Evolutionary conservation across 1,140 invertebrate species (phyloP).

Genomic region (Drosophila paulistorum): DNA sequence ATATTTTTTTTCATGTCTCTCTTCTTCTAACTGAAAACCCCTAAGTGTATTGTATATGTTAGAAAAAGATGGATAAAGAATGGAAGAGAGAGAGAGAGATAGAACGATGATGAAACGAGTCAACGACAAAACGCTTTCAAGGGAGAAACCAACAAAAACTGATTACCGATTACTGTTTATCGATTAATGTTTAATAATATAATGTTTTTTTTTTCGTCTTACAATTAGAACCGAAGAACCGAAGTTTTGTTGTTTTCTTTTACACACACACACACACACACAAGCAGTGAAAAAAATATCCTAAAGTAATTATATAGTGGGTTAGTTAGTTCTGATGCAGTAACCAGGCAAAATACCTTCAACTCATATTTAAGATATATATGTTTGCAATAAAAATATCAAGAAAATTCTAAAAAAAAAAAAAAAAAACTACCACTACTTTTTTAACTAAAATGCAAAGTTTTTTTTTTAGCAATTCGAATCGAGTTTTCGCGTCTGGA

Average conservation of each 20-base stretch:
- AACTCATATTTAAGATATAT: constrained; percentile 77
- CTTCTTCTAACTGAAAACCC: constrained; percentile 35
- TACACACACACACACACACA: constrained; percentile 27
- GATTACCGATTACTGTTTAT: constrained; percentile 31
- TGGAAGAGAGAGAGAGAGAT: background rate
- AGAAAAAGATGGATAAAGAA: constrained; percentile 4
- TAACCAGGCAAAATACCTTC: constrained; percentile 74
- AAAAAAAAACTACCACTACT: constrained; percentile 3
- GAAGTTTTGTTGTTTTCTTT: constrained; percentile 51
- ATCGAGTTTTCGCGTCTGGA: too few relatives aligned
- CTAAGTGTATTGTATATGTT: constrained; percentile 46
- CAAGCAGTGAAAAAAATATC: constrained; percentile 41
- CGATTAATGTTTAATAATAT: constrained; percentile 34
- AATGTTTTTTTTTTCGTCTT: constrained; percentile 33
- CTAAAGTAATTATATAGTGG: constrained; percentile 69
- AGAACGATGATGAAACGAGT: constrained; percentile 47
- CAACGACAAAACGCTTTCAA: constrained; percentile 62
- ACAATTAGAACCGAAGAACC: constrained; percentile 13
- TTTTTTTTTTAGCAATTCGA: too few relatives aligned
- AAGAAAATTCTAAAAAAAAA: constrained; percentile 54
- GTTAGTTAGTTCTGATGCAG: constrained; percentile 69
- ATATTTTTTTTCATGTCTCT: constrained; percentile 54
- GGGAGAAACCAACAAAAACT: constrained; percentile 40
- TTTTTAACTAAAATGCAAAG: background rate
- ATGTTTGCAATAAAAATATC: constrained; percentile 79